Percentiles rank a stretch among this genome's conserved stretches.
Conservation (phyloP, 35 echinoderm and acorn worm species). For the Stichopus chloronotus region DNA sequence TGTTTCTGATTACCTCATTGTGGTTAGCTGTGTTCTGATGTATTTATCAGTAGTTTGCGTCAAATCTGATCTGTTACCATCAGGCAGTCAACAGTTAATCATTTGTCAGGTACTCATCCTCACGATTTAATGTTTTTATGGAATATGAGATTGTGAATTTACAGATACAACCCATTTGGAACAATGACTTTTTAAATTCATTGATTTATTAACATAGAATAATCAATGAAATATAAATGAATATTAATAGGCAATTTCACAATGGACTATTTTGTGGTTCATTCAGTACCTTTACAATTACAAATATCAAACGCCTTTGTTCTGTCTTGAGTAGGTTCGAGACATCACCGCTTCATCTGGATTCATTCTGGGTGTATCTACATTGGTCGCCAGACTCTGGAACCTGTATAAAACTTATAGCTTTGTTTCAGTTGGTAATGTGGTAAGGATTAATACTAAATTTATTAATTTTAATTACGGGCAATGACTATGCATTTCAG, state of each 20-base stretch:
- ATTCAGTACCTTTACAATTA: no score
- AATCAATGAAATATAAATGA: no score
- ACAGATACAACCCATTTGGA: no score
- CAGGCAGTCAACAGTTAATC: background rate
- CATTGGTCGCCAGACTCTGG: slow-evolving; percentile 6
- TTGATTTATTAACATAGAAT: no score
- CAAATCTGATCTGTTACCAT: slow-evolving; percentile 24
- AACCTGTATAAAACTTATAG: background rate
- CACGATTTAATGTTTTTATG: no score
- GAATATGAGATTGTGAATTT: no score
- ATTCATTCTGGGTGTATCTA: background rate
- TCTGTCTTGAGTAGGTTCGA: background rate
- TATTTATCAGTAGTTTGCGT: slow-evolving; percentile 1
- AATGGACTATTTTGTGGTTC: no score
- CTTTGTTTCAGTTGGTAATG: background rate
- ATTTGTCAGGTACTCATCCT: background rate
- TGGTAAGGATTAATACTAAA: background rate
- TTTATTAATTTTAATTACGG: no score
- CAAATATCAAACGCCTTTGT: background rate
- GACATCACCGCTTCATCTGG: background rate
- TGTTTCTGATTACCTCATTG: background rate
- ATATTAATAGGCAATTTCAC: no score
- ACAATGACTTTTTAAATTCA: no score
- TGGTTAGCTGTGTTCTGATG: background rate
- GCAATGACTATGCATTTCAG: no score